Base-by-base conservation (phyloP, 2,113 vertebrate genomes). In the Melierax canorus region DNA sequence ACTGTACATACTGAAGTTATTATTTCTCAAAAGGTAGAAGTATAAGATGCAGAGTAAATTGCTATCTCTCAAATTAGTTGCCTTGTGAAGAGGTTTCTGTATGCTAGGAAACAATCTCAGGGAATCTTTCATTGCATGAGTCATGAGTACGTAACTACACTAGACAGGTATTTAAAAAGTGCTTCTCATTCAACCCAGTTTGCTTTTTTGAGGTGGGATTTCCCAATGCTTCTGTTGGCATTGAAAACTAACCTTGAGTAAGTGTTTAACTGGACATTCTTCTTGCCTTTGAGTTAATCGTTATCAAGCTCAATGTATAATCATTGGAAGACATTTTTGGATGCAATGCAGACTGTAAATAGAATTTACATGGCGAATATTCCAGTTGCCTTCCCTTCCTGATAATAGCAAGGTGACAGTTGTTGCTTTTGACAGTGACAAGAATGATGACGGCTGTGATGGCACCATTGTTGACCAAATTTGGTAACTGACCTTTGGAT, bases 381-480 rank as follows among this genome's bases (percentile, higher is more conserved):
- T 98, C 98, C 98, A 98, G 98, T 98, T 97, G 97, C 97, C 95
- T 97, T 98, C 97, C 95, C 97, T 94, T 97, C 98, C 98, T 98
- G 98, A 98, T 99, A 98, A 99, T 99, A 99, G 97, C 96, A 98
- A 99, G 98, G 99, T 99, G 99, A 99, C 98, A 98, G 98, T 98
- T 98, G 98, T 98, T 98, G 98, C 97, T 98, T 98, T 97, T 98
- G 98, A 99, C 98, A 98, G 98, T 98, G 98, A 98, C 97, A 98
- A 88, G 97, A 98, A 98, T 95, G 98, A 97, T 98, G 98, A 98
- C 96, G 91, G 96, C 97, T 95, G 96, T 98, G 98, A 98, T 99
- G 98, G 98, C 98, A 98, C 98, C 96, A 96, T 79, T 98, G 97
- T 92, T 98, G 98, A 98, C 99, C 99, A 99, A 99, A 99, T 99